Evolutionary conservation across 2,888 invertebrate species (phyloP).

Genomic region (Ophonus ardosiacus): DNA sequence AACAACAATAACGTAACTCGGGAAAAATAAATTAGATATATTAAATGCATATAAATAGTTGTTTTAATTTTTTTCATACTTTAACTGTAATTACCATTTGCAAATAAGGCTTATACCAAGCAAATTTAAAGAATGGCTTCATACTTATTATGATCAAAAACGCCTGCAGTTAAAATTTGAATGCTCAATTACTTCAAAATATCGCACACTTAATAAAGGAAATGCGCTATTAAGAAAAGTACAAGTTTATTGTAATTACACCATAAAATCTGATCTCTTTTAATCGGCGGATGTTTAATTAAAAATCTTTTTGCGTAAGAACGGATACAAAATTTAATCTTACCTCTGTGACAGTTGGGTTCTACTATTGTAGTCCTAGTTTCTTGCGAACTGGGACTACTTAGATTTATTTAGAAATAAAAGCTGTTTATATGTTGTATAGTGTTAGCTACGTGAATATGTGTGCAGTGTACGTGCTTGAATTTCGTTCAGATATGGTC

Average conservation of each 20-base stretch:
- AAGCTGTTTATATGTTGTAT: not conserved
- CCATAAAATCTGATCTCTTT: not conserved
- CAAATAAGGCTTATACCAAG: no score
- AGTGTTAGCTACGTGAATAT: not conserved
- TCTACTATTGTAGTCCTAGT: not conserved
- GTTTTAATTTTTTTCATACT: no score
- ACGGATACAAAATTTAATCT: not conserved
- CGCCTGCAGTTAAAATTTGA: not conserved
- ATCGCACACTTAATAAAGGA: not conserved
- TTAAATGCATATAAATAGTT: no score
- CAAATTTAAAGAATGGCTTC: no score
- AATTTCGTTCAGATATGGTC: slow-evolving; percentile 35
- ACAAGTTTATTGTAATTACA: not conserved
- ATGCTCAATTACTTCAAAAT: not conserved
- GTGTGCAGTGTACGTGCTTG: slow-evolving; percentile 18
- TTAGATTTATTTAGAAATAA: not conserved
- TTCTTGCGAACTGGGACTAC: not conserved
- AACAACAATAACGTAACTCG: no score
- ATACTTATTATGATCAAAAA: not conserved
- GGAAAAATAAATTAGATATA: no score
- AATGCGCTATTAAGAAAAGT: not conserved
- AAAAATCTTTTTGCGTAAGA: not conserved
- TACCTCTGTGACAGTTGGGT: not conserved
- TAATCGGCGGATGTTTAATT: not conserved
- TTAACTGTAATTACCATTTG: no score